Conservation (phyloP, 1,140 invertebrate genomes). For the Riptortus pedestris region DNA sequence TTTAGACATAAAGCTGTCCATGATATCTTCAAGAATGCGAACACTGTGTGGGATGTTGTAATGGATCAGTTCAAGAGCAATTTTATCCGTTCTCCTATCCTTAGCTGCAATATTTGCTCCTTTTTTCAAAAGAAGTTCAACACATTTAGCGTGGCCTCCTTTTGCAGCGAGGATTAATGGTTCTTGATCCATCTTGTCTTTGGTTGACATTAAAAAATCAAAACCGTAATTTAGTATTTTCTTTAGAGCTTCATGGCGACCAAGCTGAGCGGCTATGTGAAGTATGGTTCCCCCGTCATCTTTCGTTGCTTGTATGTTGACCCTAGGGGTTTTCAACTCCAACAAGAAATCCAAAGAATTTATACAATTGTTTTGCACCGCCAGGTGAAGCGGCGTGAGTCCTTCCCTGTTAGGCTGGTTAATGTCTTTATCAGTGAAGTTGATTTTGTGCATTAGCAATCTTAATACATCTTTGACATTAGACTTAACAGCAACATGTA, state of each 20-base stretch:
- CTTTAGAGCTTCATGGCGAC: not conserved
- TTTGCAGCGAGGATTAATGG: not conserved
- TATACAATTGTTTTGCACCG: not conserved
- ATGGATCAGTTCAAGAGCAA: not conserved
- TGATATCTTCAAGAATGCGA: not conserved
- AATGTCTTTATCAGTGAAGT: not conserved
- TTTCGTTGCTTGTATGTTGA: not conserved
- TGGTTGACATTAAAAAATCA: not conserved
- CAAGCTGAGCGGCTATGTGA: not conserved
- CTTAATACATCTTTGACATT: not conserved
- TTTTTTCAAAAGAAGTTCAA: not conserved
- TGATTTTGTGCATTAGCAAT: not conserved
- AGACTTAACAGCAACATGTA: not conserved
- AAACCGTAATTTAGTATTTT: not conserved
- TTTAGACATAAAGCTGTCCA: constrained; percentile 10
- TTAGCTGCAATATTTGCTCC: not conserved
- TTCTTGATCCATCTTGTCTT: not conserved
- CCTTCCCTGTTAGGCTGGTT: not conserved
- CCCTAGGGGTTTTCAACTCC: not conserved
- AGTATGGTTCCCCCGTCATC: not conserved
- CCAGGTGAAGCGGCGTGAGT: not conserved
- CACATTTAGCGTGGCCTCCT: not conserved
- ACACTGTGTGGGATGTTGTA: not conserved
- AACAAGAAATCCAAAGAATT: not conserved
- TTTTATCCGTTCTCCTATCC: not conserved